Base-by-base conservation (phyloP, 2,797 vertebrate species). In the Ambastaia sidthimunki region DNA sequence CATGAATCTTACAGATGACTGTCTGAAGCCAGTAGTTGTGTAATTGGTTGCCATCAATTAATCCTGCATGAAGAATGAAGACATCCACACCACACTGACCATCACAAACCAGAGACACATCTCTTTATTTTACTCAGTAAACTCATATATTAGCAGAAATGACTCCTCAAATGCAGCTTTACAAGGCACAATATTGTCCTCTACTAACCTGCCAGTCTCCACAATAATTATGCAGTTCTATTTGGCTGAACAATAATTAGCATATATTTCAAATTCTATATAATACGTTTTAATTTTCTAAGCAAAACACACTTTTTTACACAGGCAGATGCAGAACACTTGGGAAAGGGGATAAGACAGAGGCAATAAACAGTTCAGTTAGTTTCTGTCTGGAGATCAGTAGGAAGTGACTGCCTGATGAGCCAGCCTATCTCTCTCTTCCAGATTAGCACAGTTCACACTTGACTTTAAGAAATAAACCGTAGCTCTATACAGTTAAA, bases 1-100 rank as follows among this genome's bases (percentile, higher is more conserved):
- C n/a, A 48, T 48, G 48, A 12, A 57, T 5, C 21, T 60, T 50
- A 50, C 28, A 76, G 34, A 52, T 62, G 50, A 2, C 44, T 47
- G 55, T 74, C 70, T 65, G 19, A 25, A 63, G 50, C 60, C 67
- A 75, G 41, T 16, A 23, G 74, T 23, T 13, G 18, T 63, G 78
- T 48, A 80, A 74, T 77, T 84, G 70, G 74, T 44, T 60, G 59
- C 44, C 73, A 76, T 76, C 79, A 83, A 67, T 65, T 71, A 73
- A 63, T 70, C 25, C 37, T 34, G 19, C 41, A 19, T 37, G 37
- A 78, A 50, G 25, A 37, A 48, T 78, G 23, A 76, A 55, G 19
- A 62, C 44, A 65, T 66, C 10, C 67, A 25, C 0, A 65, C 23
- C 23, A 69, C 57, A 71, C 71, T 41, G 37, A 54, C 10, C 37